Conservation (phyloP, 2,888 invertebrate genomes). For the Ferdinandea cuprea region DNA sequence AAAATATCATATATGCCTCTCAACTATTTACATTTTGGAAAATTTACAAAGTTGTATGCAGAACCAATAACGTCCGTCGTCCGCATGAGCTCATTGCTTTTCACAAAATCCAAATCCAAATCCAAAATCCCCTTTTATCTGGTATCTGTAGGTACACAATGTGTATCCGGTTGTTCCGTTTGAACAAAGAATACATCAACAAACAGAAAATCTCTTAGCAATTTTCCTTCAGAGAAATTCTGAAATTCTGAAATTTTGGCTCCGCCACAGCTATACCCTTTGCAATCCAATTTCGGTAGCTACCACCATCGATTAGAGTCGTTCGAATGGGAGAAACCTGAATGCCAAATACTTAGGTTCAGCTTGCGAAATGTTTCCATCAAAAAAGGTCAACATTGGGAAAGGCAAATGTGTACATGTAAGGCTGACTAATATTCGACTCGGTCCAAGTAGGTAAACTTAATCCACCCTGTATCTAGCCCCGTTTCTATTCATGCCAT, state of each 20-base stretch:
- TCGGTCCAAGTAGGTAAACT: not conserved
- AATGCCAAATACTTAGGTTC: slow-evolving; percentile 40
- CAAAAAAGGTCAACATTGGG: slow-evolving; percentile 55
- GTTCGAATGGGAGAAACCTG: not conserved
- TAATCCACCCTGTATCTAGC: slow-evolving; percentile 18
- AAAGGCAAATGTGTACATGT: not conserved
- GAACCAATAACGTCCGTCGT: not conserved
- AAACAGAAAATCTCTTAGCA: slow-evolving; percentile 2
- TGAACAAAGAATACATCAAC: slow-evolving; percentile 4
- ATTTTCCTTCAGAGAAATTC: slow-evolving; percentile 24
- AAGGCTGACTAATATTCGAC: too few relatives aligned
- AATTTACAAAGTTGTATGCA: slow-evolving; percentile 10
- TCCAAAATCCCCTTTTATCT: too few relatives aligned
- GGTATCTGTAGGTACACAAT: not conserved
- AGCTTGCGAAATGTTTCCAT: slow-evolving; percentile 41
- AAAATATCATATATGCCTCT: slow-evolving; percentile 1
- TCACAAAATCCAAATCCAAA: slow-evolving; percentile 22
- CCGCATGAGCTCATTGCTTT: slow-evolving; percentile 3
- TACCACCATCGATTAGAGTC: slow-evolving; percentile 11
- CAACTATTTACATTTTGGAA: slow-evolving; percentile 20
- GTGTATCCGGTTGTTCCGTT: not conserved
- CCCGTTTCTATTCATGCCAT: slow-evolving; percentile 35
- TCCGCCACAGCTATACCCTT: not conserved
- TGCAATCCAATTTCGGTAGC: slow-evolving; percentile 17
- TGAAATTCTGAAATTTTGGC: slow-evolving; percentile 17